Percentiles rank a stretch among this genome's conserved stretches.
phyloP scores from a whole-genome alignment of 1,140 invertebrate species.

The Ladona fulva region DNA sequence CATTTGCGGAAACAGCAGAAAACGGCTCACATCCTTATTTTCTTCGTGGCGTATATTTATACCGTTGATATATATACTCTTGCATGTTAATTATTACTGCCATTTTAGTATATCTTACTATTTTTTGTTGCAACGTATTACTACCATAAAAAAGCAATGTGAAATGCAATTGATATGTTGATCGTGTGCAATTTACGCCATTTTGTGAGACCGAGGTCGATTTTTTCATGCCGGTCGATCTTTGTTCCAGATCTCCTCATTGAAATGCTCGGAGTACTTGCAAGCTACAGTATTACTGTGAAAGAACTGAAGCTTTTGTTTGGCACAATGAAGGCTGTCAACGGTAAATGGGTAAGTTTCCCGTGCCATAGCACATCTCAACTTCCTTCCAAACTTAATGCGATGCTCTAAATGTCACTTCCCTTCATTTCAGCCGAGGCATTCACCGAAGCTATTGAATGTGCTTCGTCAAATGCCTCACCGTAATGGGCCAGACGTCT shows the following conservation, averaged over 20 bases:
- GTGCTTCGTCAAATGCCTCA: conserved; percentile 97
- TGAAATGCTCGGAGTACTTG: conserved; percentile 93
- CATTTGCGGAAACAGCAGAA: not conserved
- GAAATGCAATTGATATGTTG: too few species aligned
- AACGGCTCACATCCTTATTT: too few species aligned
- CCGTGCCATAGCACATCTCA: too few species aligned
- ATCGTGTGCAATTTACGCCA: too few species aligned
- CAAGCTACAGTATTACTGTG: conserved; percentile 97
- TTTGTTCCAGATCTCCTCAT: conserved; percentile 82
- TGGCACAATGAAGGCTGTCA: conserved; percentile 87
- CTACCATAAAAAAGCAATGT: too few species aligned
- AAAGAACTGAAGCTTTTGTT: conserved; percentile 95
- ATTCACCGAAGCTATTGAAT: conserved; percentile 93
- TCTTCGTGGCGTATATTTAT: too few species aligned
- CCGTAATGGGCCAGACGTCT: conserved; percentile 94
- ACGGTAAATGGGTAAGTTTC: conserved; percentile 84
- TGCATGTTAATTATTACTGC: not conserved
- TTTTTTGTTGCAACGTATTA: too few species aligned
- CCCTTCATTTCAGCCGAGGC: conserved; percentile 68
- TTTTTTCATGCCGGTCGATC: conserved; percentile 13
- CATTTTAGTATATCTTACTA: not conserved
- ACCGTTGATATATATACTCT: too few species aligned
- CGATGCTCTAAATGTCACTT: not conserved
- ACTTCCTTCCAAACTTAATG: too few species aligned
- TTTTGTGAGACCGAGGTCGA: too few species aligned